Base-by-base conservation (phyloP, 2,113 vertebrate genomes). In the Microtus montanus region DNA sequence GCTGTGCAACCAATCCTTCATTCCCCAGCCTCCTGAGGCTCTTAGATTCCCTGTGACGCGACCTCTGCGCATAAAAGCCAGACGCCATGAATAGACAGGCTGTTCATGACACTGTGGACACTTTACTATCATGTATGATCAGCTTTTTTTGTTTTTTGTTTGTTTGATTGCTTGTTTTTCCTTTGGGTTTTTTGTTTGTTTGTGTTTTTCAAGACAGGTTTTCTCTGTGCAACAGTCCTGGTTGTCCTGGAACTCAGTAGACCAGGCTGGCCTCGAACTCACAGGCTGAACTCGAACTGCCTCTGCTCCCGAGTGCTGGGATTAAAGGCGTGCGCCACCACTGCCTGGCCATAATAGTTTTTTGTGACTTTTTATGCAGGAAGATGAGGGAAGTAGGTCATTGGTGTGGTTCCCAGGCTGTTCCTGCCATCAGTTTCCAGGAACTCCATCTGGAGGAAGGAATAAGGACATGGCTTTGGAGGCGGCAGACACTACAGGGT, bases 341-440 rank as follows among this genome's bases (percentile, higher is more conserved):
- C 44, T 44, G 5, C 44, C 54, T 54, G 54, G 54, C 54, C 54
- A 54, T 54, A 54, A 63, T 88, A 49, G n/a, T 41, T 82, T 85
- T 19, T 75, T 93, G 35, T 96, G 79, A 75, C 75, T 86, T 75
- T 77, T 70, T 74, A 64, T 95, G 61, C 44, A 74, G 78, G 78
- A 49, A 83, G 73, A 49, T 49, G 19, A 30, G 24, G 86, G 52
- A 73, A 90, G 17, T 78, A 38, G 71, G 64, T 61, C 74, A 47
- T 33, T 77, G 92, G 47, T 20, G 1, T 92, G 38, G 22, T 44
- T 20, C n/a, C 47, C 47, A 47, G 66, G 49, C 78, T 70, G 47
- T 47, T 74, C 4, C 64, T 79, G 70, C 71, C 71, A 0, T 58
- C 28, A 17, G 44, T 68, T 90, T 87, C 74, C n/a, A 33, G 47